A percentile compares a stretch with the other conserved stretches of the same genome.
phyloP scores from a whole-genome alignment of 2,113 vertebrate genomes.

The Ahaetulla prasina region DNA sequence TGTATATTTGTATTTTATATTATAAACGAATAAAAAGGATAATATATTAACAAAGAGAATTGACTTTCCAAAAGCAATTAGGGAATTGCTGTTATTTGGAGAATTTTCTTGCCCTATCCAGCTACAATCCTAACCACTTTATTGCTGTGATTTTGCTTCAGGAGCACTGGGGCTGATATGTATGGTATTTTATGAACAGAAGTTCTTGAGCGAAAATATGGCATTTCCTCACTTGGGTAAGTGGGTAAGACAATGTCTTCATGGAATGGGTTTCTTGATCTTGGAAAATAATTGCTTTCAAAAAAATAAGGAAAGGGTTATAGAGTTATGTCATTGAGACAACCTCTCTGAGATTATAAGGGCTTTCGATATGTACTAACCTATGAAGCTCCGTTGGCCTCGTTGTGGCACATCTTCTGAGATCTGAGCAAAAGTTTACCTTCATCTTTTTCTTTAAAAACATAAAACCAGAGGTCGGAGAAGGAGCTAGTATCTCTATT shows the following conservation, averaged over 20 bases:
- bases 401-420: neutral
- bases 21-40: too few species aligned
- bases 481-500: neutral
- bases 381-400: neutral
- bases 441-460: neutral
- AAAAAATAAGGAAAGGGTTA: neutral
- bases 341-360: neutral
- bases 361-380: neutral
- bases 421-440: neutral
- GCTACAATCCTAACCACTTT: constrained; percentile 74
- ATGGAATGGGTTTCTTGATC: constrained; percentile 62
- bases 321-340: neutral
- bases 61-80: constrained; percentile 44
- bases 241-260: constrained; percentile 42
- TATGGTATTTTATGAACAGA: constrained; percentile 66
- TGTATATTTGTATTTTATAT: too few species aligned
- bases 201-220: constrained; percentile 15
- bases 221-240: constrained; percentile 39
- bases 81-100: constrained; percentile 48
- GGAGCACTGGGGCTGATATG: constrained; percentile 83
- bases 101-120: constrained; percentile 50
- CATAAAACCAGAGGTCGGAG: neutral
- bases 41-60: neutral
- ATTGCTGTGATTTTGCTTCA: constrained; percentile 91
- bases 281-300: neutral